Percentiles rank a stretch among this genome's conserved stretches.
These are phyloP conservation scores for Stenotaenia linearis DNA, from an alignment of 2,888 invertebrate genomes.

Conservation along the genomic window DNA sequence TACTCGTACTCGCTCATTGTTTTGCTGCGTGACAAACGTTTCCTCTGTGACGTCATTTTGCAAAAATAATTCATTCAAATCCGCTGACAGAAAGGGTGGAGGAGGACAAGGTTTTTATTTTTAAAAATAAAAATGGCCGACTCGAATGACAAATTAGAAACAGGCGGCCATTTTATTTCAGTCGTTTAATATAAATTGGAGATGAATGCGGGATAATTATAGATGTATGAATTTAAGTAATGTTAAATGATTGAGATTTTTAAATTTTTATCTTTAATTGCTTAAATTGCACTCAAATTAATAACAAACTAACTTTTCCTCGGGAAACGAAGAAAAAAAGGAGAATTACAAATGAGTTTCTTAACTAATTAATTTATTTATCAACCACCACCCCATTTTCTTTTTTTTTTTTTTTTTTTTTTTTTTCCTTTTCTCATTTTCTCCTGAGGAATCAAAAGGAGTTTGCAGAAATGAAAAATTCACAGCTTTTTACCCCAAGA, in stretches of 20 bases:
- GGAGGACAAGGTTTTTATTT: neutral
- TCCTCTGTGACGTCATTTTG: neutral
- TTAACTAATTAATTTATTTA: conserved; percentile 23
- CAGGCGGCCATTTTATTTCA: conserved; percentile 23
- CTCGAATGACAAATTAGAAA: conserved; percentile 19
- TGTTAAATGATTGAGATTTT: neutral
- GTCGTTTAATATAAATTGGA: conserved; percentile 21
- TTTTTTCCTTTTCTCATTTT: neutral
- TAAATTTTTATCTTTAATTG: neutral
- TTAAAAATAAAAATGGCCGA: neutral
- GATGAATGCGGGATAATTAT: conserved; percentile 17
- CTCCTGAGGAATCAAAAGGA: conserved; percentile 13
- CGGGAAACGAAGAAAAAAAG: neutral
- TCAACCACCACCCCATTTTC: neutral
- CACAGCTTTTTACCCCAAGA: conserved; percentile 1
- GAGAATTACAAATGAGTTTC: neutral
- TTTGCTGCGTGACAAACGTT: neutral
- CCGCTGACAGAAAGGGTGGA: conserved; percentile 21
- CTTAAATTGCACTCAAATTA: neutral
- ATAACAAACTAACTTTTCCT: neutral
- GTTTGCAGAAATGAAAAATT: conserved; percentile 7
- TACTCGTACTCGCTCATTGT: neutral
- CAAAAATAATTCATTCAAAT: neutral
- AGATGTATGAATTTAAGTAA: neutral
- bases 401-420: neutral